A percentile compares a stretch with the other conserved stretches of the same genome.
Evolutionary conservation across 2,888 invertebrate species (phyloP).

Genomic region (Phoronis australis): DNA sequence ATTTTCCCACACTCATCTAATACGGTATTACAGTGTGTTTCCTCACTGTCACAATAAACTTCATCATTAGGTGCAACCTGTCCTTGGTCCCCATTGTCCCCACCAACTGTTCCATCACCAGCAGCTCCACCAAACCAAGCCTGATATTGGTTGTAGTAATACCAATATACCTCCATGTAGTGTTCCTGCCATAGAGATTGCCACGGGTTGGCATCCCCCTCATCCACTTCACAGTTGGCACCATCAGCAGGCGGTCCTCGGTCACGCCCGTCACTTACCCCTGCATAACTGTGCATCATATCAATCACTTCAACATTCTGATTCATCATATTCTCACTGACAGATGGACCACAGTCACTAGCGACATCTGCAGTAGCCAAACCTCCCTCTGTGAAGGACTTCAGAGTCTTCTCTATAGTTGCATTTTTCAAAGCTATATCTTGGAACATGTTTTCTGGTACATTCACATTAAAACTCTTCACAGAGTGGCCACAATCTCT

Average conservation of each 20-base stretch:
- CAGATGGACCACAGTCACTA: neutral
- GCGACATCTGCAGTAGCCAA: neutral
- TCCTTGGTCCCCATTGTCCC: neutral
- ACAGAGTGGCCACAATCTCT: no score
- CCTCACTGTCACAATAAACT: conserved; percentile 1
- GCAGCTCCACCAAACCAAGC: no score
- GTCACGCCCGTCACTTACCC: conserved; percentile 3
- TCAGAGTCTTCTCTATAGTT: conserved; percentile 10
- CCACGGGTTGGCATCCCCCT: conserved; percentile 21
- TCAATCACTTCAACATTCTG: conserved; percentile 22
- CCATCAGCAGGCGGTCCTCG: neutral
- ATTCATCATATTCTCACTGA: conserved; percentile 14
- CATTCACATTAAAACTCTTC: no score
- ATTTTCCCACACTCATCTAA: neutral
- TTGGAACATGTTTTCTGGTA: no score
- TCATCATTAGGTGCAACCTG: no score
- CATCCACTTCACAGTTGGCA: neutral
- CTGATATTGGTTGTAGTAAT: conserved; percentile 33
- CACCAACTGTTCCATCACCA: no score
- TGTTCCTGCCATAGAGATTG: conserved; percentile 41
- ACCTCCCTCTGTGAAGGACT: conserved; percentile 12
- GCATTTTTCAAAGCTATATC: no score
- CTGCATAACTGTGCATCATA: conserved; percentile 34
- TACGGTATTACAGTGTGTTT: no score
- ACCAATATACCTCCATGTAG: conserved; percentile 37